Conservation (phyloP, 2,888 invertebrate genomes). For the Archips xylosteana region DNA sequence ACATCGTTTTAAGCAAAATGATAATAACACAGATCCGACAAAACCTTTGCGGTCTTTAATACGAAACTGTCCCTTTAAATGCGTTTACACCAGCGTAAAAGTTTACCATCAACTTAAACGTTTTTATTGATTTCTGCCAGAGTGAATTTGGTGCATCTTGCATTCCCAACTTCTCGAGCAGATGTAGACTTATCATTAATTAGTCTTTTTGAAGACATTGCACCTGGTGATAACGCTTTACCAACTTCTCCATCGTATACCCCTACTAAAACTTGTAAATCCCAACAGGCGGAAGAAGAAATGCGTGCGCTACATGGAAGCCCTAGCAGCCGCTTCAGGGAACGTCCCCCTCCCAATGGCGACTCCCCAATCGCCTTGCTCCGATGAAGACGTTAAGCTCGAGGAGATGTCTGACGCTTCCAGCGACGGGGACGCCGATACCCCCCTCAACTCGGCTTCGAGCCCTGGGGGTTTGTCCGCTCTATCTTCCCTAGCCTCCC, state of each 20-base stretch:
- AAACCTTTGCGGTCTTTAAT: neutral
- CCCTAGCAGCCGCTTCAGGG: conserved; percentile 88
- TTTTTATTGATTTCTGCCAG: neutral
- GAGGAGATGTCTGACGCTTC: conserved; percentile 89
- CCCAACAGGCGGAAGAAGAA: conserved; percentile 97
- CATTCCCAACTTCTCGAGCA: too few relatives aligned
- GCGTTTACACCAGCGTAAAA: neutral
- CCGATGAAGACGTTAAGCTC: conserved; percentile 90
- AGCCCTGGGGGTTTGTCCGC: conserved; percentile 82
- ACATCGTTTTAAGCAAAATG: neutral
- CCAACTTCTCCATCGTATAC: conserved; percentile 8
- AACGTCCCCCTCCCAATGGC: conserved; percentile 91
- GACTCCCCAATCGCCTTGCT: conserved; percentile 93
- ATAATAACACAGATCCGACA: neutral
- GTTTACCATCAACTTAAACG: neutral
- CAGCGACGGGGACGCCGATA: conserved; percentile 82
- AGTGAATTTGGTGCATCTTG: too few relatives aligned
- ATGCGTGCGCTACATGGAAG: conserved; percentile 98
- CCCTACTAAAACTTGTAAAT: conserved; percentile 24
- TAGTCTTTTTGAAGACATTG: neutral
- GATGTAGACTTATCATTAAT: too few relatives aligned
- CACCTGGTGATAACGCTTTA: neutral
- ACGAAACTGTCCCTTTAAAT: conserved; percentile 5
- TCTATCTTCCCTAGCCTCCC: conserved; percentile 89
- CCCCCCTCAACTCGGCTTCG: conserved; percentile 79